Percentiles rank a stretch among this genome's conserved stretches.
Conservation (phyloP, 2,797 vertebrate genomes). For the Selene dorsalis region DNA sequence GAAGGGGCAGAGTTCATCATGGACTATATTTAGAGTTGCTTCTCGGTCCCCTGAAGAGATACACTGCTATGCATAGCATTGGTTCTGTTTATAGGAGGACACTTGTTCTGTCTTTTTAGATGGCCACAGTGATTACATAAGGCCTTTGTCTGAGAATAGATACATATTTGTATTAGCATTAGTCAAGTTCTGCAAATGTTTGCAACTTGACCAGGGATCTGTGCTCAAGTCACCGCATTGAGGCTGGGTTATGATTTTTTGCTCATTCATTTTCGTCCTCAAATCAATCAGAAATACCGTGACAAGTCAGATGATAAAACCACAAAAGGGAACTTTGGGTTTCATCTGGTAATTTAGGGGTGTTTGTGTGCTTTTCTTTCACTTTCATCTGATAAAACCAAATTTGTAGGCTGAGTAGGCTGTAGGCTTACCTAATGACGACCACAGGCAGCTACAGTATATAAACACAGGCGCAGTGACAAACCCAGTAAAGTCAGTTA, state of each 20-base stretch:
- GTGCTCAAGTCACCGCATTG: not conserved
- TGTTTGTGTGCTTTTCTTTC: not conserved
- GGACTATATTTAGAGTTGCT: conserved; percentile 69
- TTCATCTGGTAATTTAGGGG: not conserved
- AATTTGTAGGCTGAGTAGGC: no score
- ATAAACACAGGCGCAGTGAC: not conserved
- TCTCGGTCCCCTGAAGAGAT: conserved; percentile 56
- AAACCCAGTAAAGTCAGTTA: conserved; percentile 6
- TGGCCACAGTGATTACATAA: conserved; percentile 51
- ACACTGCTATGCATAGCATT: conserved; percentile 48
- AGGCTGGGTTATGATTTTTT: not conserved
- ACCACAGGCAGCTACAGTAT: not conserved
- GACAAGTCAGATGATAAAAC: not conserved
- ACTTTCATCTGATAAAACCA: not conserved
- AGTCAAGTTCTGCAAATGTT: conserved; percentile 28
- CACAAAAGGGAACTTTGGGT: not conserved
- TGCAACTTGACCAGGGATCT: not conserved
- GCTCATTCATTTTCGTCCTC: not conserved
- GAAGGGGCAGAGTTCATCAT: conserved; percentile 55
- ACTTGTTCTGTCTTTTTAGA: conserved; percentile 45
- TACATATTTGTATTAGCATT: no score
- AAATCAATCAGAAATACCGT: not conserved
- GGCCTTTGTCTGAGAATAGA: conserved; percentile 19
- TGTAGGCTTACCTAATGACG: no score
- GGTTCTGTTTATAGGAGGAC: conserved; percentile 65